Evolutionary conservation across 2,888 invertebrate species (phyloP).

Genomic region (Andrena marginata): DNA sequence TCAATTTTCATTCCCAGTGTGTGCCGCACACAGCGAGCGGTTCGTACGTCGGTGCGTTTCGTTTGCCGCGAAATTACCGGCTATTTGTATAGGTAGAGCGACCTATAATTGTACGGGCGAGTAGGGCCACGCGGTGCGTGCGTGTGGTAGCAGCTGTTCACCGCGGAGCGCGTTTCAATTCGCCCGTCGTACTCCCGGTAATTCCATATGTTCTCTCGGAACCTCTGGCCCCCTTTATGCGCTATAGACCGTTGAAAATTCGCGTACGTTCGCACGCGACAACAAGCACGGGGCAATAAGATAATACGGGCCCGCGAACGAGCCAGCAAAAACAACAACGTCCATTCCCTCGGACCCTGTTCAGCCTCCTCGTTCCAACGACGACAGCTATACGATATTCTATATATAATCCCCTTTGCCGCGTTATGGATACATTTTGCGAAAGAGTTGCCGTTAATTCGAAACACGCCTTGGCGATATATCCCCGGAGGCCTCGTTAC

Average conservation of each 20-base stretch:
- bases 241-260: conserved; percentile 62
- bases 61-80: conserved; percentile 40
- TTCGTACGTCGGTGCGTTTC: conserved; percentile 9
- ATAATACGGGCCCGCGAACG: conserved; percentile 32
- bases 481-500: conserved; percentile 6
- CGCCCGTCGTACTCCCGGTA: conserved; percentile 50
- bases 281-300: conserved; percentile 45
- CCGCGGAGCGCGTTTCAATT: conserved; percentile 52
- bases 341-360: not conserved
- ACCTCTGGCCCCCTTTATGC: conserved; percentile 45
- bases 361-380: conserved; percentile 39
- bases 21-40: not conserved
- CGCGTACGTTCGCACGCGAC: conserved; percentile 57
- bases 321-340: not conserved
- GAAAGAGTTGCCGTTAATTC: conserved; percentile 32
- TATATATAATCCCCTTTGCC: conserved; percentile 51
- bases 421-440: conserved; percentile 30
- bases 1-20: not conserved
- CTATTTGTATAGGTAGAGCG: conserved; percentile 52
- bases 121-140: not conserved
- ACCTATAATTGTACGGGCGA: conserved; percentile 40
- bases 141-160: conserved; percentile 56
- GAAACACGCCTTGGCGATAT: conserved; percentile 28
- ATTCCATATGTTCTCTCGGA: conserved; percentile 63
- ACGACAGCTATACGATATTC: conserved; percentile 57